phyloP scores from a whole-genome alignment of 2,113 vertebrate species.

The Amazona guildingii region DNA sequence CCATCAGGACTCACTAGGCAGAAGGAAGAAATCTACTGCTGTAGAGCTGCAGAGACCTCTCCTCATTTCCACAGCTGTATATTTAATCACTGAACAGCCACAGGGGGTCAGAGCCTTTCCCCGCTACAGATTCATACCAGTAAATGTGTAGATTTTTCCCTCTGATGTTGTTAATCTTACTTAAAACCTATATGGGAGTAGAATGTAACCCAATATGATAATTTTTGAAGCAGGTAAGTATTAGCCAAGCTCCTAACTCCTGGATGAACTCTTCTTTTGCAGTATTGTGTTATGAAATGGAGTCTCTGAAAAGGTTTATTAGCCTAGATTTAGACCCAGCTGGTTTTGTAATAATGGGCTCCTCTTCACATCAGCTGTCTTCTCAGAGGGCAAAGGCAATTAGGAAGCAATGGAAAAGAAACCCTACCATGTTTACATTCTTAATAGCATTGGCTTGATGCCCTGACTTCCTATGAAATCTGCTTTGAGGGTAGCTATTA shows the following conservation, averaged over 20 bases:
- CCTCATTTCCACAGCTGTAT: background rate
- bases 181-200: background rate
- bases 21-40: background rate
- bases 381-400: slow-evolving; percentile 41
- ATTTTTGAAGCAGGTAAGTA: background rate
- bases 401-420: slow-evolving; percentile 40
- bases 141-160: background rate
- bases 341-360: background rate
- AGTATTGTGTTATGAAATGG: background rate
- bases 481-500: background rate
- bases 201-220: background rate
- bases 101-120: background rate
- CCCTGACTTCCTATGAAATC: slow-evolving; percentile 37
- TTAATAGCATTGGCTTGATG: slow-evolving; percentile 29
- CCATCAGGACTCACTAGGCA: background rate
- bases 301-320: slow-evolving; percentile 13
- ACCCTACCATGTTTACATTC: slow-evolving; percentile 16
- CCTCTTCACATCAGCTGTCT: background rate
- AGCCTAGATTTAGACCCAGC: background rate
- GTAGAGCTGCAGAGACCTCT: background rate
- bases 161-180: background rate
- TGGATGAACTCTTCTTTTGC: slow-evolving; percentile 32
- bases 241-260: slow-evolving; percentile 8
- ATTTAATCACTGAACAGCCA: background rate
- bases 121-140: background rate